Evolutionary conservation across 1,140 invertebrate species (phyloP).

Genomic region (Panulirus ornatus): DNA sequence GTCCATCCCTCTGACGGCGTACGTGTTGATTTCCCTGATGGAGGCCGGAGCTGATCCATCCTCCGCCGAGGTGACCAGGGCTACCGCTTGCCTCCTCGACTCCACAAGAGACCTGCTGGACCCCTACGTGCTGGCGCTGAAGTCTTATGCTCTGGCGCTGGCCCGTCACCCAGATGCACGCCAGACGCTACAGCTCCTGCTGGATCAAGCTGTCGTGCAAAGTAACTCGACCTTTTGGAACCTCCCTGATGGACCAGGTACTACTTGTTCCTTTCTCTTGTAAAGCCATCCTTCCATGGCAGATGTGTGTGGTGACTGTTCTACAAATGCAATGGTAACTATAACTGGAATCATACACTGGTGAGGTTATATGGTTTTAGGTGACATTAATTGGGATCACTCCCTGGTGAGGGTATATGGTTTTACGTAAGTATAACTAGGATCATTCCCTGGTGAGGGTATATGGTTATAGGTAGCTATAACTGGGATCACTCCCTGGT

Average conservation of each 20-base stretch:
- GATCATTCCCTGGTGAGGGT: too few relatives aligned
- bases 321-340: not conserved
- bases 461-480: too few relatives aligned
- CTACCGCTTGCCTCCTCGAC: not conserved
- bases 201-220: conserved; percentile 65
- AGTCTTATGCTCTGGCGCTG: conserved; percentile 79
- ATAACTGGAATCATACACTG: too few relatives aligned
- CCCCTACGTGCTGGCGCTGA: conserved; percentile 34
- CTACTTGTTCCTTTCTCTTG: too few relatives aligned
- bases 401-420: too few relatives aligned
- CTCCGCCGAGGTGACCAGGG: not conserved
- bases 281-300: too few relatives aligned
- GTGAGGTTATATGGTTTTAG: too few relatives aligned
- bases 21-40: conserved; percentile 15
- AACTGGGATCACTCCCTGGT: too few relatives aligned
- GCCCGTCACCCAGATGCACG: conserved; percentile 77
- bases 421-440: too few relatives aligned
- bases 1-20: conserved; percentile 75
- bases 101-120: not conserved
- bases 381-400: too few relatives aligned
- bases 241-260: conserved; percentile 66
- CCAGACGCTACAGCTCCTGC: conserved; percentile 67
- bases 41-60: conserved; percentile 57
- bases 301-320: too few relatives aligned
- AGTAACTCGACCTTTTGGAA: conserved; percentile 79